Evolutionary conservation across 2,797 vertebrate genomes (phyloP).

Genomic region (Urosaurus nigricauda): DNA sequence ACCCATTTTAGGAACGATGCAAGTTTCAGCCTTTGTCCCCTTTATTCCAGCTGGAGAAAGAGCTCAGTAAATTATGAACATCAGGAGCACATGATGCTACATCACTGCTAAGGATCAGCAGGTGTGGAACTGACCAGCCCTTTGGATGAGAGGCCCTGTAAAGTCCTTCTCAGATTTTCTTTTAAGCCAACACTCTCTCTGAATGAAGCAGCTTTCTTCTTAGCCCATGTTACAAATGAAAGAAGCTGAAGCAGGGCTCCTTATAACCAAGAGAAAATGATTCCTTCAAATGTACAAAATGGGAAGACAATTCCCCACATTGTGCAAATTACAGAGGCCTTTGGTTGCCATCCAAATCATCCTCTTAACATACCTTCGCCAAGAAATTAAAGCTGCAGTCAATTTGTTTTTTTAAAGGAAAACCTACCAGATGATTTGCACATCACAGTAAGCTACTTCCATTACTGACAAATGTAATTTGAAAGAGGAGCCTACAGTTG

Average conservation of each 20-base stretch:
- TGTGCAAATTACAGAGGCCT: not conserved
- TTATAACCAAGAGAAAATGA: not conserved
- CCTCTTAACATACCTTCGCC: not conserved
- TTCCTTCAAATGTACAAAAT: not conserved
- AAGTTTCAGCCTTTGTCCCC: not conserved
- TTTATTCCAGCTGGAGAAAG: not conserved
- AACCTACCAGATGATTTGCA: not conserved
- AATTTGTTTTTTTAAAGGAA: not conserved
- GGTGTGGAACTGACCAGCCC: too few relatives aligned
- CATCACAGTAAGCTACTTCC: slow-evolving; percentile 20
- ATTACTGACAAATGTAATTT: not conserved
- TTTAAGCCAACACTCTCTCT: not conserved
- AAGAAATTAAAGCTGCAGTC: not conserved
- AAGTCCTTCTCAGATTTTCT: not conserved
- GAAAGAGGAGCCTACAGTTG: not conserved
- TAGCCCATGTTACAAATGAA: not conserved
- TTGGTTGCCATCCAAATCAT: not conserved
- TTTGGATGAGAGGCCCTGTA: not conserved
- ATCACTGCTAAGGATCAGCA: not conserved
- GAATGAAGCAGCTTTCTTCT: not conserved
- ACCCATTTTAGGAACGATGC: not conserved
- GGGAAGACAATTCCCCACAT: not conserved
- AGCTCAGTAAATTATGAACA: too few relatives aligned
- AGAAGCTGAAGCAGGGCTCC: not conserved
- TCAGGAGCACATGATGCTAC: not conserved